Evolutionary conservation across 1,140 invertebrate species (phyloP).

Genomic region (Aricia agestis): DNA sequence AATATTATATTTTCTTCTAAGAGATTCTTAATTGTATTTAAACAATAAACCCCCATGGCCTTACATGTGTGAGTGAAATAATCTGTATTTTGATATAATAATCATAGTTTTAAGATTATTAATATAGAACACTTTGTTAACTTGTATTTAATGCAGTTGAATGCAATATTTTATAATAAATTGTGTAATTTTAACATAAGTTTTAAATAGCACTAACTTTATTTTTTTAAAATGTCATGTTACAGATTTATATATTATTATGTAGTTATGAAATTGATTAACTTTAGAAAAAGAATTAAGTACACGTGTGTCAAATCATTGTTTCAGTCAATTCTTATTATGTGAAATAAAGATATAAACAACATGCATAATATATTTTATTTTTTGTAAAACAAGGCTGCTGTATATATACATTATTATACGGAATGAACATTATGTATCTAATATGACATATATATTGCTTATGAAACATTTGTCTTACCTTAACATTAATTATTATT

Average conservation of each 20-base stretch:
- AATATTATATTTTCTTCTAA: conserved; percentile 33
- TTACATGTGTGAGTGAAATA: conserved; percentile 64
- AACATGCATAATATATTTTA: conserved; percentile 30
- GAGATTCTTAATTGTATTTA: conserved; percentile 47
- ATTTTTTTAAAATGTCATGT: conserved; percentile 74
- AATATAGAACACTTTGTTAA: conserved; percentile 46
- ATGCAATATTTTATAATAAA: conserved; percentile 76
- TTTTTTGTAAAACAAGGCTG: conserved; percentile 23
- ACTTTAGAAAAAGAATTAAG: conserved; percentile 65
- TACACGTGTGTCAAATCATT: conserved; percentile 70
- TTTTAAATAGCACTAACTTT: conserved; percentile 73
- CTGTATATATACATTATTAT: conserved; percentile 22
- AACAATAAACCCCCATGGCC: conserved; percentile 71
- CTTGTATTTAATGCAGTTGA: conserved; percentile 74
- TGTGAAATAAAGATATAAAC: conserved; percentile 69
- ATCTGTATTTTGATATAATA: conserved; percentile 72
- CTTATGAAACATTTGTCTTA: conserved; percentile 12
- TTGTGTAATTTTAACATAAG: conserved; percentile 66
- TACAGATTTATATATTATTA: conserved; percentile 73
- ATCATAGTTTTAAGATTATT: conserved; percentile 30
- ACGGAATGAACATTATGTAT: conserved; percentile 20
- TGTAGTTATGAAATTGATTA: conserved; percentile 71
- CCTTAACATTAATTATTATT: background rate
- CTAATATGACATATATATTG: conserved; percentile 17
- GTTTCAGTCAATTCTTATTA: conserved; percentile 75